Evolutionary conservation across 2,888 invertebrate species (phyloP).

Genomic region (Eupelmus urozonus): DNA sequence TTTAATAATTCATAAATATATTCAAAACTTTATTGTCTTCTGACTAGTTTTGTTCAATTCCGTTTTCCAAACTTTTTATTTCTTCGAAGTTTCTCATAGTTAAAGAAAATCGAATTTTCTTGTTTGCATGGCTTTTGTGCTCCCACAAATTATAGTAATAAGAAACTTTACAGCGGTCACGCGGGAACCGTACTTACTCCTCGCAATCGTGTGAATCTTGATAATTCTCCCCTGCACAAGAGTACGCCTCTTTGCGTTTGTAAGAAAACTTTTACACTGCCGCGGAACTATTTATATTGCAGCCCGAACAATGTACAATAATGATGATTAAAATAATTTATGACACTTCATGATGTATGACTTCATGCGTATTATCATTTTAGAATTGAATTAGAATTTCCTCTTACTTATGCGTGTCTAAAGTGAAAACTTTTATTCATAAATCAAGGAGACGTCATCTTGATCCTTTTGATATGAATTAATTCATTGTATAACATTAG

Average conservation of each 20-base stretch:
- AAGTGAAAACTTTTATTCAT: too few relatives aligned
- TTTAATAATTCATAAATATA: too few relatives aligned
- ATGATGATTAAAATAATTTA: constrained; percentile 41
- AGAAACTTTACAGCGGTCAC: constrained; percentile 22
- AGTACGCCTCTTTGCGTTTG: neutral
- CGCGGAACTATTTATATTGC: constrained; percentile 15
- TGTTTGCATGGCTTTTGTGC: too few relatives aligned
- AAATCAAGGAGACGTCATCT: too few relatives aligned
- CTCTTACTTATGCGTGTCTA: too few relatives aligned
- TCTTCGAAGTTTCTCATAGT: constrained; percentile 24
- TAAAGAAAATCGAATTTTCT: neutral
- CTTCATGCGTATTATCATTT: constrained; percentile 4
- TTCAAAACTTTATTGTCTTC: too few relatives aligned
- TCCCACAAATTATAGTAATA: constrained; percentile 31
- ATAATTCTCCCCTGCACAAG: neutral
- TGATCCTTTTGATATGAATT: neutral
- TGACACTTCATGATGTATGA: constrained; percentile 27
- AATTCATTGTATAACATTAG: neutral
- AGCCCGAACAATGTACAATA: constrained; percentile 45
- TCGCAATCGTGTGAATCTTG: constrained; percentile 37
- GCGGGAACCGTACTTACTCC: constrained; percentile 34
- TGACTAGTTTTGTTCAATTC: too few relatives aligned
- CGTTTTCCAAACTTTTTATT: too few relatives aligned
- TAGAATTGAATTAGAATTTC: constrained; percentile 27
- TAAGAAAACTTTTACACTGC: constrained; percentile 5